Conservation (phyloP, 2,113 vertebrate genomes). For the Hipposideros armiger region DNA sequence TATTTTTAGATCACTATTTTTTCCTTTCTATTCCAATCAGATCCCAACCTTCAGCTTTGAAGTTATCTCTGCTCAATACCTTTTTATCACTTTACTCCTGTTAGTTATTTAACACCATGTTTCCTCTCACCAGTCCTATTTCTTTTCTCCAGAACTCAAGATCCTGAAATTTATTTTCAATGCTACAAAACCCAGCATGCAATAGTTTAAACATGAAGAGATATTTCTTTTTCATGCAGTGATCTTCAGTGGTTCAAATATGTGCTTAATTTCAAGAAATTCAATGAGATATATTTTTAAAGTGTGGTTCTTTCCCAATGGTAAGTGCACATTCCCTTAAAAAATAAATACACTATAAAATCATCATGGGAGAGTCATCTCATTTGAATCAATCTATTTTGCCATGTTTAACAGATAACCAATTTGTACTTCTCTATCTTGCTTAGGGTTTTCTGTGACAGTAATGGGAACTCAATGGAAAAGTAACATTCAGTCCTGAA, state of each 20-base stretch:
- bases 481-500: neutral
- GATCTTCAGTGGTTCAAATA: neutral
- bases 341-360: neutral
- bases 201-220: neutral
- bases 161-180: neutral
- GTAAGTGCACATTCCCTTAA: neutral
- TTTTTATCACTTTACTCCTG: neutral
- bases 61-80: fast-evolving
- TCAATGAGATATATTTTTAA: neutral
- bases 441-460: neutral
- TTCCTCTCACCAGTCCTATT: neutral
- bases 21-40: neutral
- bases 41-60: neutral
- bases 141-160: neutral
- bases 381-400: neutral
- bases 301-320: neutral
- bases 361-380: neutral
- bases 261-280: neutral
- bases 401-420: neutral
- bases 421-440: neutral
- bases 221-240: neutral
- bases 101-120: neutral
- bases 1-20: neutral
- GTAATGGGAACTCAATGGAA: neutral
- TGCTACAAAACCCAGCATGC: neutral